phyloP scores from a whole-genome alignment of 2,113 vertebrate species.

The Irena cyanogastra region DNA sequence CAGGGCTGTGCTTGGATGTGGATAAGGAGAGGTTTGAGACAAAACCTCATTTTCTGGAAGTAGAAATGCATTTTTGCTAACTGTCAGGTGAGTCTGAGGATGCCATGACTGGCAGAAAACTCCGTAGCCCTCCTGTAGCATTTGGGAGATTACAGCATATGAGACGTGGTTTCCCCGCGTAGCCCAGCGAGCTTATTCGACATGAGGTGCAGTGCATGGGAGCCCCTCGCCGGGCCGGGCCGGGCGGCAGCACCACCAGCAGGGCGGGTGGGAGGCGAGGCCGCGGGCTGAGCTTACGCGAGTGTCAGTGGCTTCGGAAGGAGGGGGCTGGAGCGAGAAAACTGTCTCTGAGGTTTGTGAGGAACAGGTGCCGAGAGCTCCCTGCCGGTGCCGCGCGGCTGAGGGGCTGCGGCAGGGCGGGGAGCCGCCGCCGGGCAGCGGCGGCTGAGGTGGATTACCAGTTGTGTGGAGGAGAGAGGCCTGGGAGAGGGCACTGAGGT shows the following conservation, averaged over 20 bases:
- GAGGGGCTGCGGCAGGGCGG: neutral
- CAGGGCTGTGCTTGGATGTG: slow-evolving; percentile 50
- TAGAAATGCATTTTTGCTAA: slow-evolving; percentile 37
- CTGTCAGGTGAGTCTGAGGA: slow-evolving; percentile 42
- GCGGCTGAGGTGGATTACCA: slow-evolving; percentile 75
- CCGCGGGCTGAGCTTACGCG: neutral
- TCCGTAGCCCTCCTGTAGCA: slow-evolving; percentile 15
- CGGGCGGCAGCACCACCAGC: neutral
- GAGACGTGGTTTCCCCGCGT: neutral
- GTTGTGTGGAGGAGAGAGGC: slow-evolving; percentile 63
- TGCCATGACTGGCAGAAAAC: slow-evolving; percentile 19
- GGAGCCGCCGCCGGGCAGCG: neutral
- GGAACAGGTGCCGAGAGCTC: neutral
- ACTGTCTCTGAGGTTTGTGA: slow-evolving; percentile 55
- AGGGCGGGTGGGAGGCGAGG: neutral
- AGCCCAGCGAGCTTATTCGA: slow-evolving; percentile 51
- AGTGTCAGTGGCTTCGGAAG: slow-evolving; percentile 44
- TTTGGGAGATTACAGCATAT: slow-evolving; percentile 34
- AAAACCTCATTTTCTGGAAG: neutral
- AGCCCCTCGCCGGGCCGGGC: slow-evolving; percentile 33
- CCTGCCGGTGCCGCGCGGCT: neutral
- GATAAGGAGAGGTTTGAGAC: slow-evolving; percentile 2
- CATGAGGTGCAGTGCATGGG: slow-evolving; percentile 74
- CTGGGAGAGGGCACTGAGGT: slow-evolving; percentile 5
- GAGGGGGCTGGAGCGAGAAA: neutral